Conservation (phyloP, 35 echinoderm and acorn worm species). For the Apostichopus japonicus region DNA sequence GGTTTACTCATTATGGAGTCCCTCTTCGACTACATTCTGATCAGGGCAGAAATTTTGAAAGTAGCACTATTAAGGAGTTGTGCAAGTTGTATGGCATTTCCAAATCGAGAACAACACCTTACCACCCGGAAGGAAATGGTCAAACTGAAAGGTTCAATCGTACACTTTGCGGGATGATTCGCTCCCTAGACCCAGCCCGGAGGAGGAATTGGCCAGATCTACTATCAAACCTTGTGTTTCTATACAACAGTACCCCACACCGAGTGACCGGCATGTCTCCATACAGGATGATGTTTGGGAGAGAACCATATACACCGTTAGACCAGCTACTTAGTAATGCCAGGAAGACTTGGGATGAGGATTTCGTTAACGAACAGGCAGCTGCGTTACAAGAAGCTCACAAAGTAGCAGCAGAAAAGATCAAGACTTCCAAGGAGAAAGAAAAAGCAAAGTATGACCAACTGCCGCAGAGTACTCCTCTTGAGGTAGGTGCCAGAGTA, state of each 20-base stretch:
- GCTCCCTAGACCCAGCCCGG: constrained; percentile 12
- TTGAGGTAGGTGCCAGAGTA: constrained; percentile 33
- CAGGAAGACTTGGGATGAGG: constrained; percentile 19
- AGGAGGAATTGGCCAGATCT: constrained; percentile 59
- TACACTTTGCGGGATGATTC: constrained; percentile 54
- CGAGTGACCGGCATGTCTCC: constrained; percentile 45
- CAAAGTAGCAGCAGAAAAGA: neutral
- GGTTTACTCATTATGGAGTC: constrained; percentile 54
- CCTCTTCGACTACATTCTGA: constrained; percentile 45
- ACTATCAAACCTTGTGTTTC: constrained; percentile 43
- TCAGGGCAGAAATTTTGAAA: constrained; percentile 68
- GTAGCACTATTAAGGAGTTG: constrained; percentile 46
- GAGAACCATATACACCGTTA: constrained; percentile 40
- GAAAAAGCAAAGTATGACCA: constrained; percentile 3
- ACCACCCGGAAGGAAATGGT: too few relatives aligned
- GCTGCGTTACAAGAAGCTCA: neutral
- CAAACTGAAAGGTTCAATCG: neutral
- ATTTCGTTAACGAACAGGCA: constrained; percentile 37
- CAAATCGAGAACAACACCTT: constrained; percentile 12
- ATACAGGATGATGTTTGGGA: constrained; percentile 26
- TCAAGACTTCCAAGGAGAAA: neutral
- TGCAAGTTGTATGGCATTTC: constrained; percentile 57
- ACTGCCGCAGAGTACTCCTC: neutral
- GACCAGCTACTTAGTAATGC: constrained; percentile 38
- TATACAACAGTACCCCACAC: constrained; percentile 57